These are phyloP conservation scores for Boleophthalmus pectinirostris DNA, from an alignment of 2,113 vertebrate genomes.

Conservation along the genomic window DNA sequence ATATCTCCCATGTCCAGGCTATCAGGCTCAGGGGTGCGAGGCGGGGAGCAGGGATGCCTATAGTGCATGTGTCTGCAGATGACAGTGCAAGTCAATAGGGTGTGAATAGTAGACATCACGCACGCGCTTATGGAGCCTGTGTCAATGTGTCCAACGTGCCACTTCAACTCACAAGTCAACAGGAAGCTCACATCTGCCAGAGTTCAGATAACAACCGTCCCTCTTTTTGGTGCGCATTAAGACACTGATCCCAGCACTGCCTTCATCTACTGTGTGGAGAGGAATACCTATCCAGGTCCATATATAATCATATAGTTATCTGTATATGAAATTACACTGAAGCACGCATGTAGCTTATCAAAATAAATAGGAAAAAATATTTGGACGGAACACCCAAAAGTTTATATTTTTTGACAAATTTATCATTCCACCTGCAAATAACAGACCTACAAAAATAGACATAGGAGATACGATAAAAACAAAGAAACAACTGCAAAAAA, in stretches of 20 bases:
- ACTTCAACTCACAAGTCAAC: slow-evolving; percentile 73
- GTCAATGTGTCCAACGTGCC: slow-evolving; percentile 55
- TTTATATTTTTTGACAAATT: not conserved
- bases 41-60: slow-evolving; percentile 41
- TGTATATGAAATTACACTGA: not conserved
- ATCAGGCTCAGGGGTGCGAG: slow-evolving; percentile 66
- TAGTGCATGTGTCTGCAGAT: slow-evolving; percentile 22
- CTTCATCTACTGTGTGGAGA: not conserved
- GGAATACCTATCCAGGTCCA: not conserved
- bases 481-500: too few relatives aligned
- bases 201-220: slow-evolving; percentile 72
- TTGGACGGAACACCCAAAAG: not conserved
- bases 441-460: not conserved
- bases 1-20: slow-evolving; percentile 78
- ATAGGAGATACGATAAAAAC: too few relatives aligned
- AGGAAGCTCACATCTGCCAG: slow-evolving; percentile 77
- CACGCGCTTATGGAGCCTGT: slow-evolving; percentile 22
- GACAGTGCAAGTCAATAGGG: not conserved
- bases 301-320: not conserved
- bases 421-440: not conserved
- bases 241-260: slow-evolving; percentile 49
- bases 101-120: slow-evolving; percentile 18
- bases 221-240: slow-evolving; percentile 36
- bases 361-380: not conserved
- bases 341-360: not conserved